Evolutionary conservation across 2,113 vertebrate species (phyloP), one percentile per base, ranked within the genome.

Genomic region (Erpornis zantholeuca): DNA sequence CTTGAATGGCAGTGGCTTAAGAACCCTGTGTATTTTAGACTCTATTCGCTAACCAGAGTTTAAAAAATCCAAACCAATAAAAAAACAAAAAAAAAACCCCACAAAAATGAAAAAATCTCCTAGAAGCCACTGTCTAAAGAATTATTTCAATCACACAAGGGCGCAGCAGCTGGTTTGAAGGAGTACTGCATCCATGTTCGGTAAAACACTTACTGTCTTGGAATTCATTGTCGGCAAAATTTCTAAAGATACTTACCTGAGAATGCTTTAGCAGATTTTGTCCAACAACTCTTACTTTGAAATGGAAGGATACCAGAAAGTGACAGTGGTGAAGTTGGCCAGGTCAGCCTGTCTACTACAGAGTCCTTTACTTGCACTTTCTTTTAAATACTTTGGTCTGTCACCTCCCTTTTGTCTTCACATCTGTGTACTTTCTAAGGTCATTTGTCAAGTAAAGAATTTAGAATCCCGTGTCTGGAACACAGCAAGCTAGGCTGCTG

Each of bases 401-500:
- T 59, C 33, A 60, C 36, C 19, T 84, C 17, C 15, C 44, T 13
- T 83, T 73, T 14, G 24, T 69, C n/a, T 70, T 82, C 50, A 63
- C 10, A n/a, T 81, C 2, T 49, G 0, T 27, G 19, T 31, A 59
- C 45, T 31, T 89, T 82, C 38, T 33, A 45, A 15, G 13, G 38
- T n/a, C 3, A 44, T 53, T 72, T 79, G 10, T 53, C 59, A 50
- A 6, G 25, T 33, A 38, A 64, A 90, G 31, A 54, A 22, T 86
- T 68, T 45, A 70, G 53, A 54, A 7, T 53, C 66, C 72, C 12
- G 10, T 36, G 18, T 60, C 49, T 83, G 60, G 25, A 66, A 3
- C 29, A 25, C 15, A 44, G 14, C 16, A 28, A 4, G 3, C 11
- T 1, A 1, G 31, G 29, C 52, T 86, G 24, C 18, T 5, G 1